Percentiles rank a stretch among this genome's conserved stretches.
These are phyloP conservation scores for Orgyia antiqua DNA, from an alignment of 2,888 invertebrate genomes.

Conservation along the genomic window DNA sequence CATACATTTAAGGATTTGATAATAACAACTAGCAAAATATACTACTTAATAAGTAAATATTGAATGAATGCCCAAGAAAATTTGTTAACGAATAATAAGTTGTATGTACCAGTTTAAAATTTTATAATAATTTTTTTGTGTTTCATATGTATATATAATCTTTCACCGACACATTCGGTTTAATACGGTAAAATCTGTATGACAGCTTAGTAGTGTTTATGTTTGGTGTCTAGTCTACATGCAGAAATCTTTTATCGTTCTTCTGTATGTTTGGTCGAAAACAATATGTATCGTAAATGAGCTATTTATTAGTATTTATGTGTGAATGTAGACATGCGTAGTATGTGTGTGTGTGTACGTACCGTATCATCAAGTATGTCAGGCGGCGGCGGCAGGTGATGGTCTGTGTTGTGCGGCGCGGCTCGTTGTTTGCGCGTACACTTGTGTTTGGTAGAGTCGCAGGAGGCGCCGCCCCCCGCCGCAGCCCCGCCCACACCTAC, in stretches of 20 bases:
- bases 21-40: too few species aligned
- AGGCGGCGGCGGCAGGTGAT: slow-evolving; percentile 71
- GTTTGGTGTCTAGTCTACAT: background rate
- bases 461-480: slow-evolving; percentile 7
- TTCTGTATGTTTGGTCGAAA: background rate
- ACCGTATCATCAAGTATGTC: slow-evolving; percentile 64
- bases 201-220: too few species aligned
- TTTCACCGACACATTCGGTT: too few species aligned
- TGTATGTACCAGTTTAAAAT: too few species aligned
- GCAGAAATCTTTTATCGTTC: background rate
- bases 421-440: slow-evolving; percentile 38
- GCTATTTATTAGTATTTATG: background rate
- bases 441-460: slow-evolving; percentile 19
- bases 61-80: too few species aligned
- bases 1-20: too few species aligned
- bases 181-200: too few species aligned
- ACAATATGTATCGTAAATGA: too few species aligned
- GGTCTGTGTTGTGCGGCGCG: slow-evolving; percentile 61
- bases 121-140: too few species aligned
- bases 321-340: background rate
- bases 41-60: too few species aligned
- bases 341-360: slow-evolving; percentile 18
- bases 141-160: too few species aligned
- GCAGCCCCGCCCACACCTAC: slow-evolving; percentile 1
- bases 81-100: too few species aligned